Conservation (phyloP, 2,888 invertebrate species). For the Linyphia triangularis region DNA sequence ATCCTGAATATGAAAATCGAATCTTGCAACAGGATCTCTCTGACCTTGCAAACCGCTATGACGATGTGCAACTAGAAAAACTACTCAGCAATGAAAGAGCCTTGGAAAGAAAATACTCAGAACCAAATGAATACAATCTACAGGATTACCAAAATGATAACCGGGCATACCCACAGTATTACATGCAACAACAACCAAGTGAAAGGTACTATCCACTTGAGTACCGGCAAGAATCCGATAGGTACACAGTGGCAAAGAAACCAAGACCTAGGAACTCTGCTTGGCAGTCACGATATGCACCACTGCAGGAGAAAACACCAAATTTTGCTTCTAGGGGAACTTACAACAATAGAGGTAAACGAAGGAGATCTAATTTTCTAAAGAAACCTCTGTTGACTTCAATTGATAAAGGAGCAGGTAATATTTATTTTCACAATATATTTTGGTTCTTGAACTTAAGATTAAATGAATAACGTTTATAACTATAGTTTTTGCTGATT, state of each 20-base stretch:
- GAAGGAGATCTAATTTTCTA: background rate
- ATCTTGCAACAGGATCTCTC: conserved; percentile 66
- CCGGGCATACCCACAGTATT: conserved; percentile 54
- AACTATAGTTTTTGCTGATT: no score
- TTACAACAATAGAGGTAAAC: conserved; percentile 39
- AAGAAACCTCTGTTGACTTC: background rate
- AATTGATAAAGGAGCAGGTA: background rate
- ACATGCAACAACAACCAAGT: conserved; percentile 62
- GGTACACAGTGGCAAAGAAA: conserved; percentile 49
- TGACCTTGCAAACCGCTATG: conserved; percentile 58
- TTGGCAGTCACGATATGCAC: conserved; percentile 23
- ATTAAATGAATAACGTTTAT: no score
- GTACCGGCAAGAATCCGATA: conserved; percentile 47
- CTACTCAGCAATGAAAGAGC: conserved; percentile 46
- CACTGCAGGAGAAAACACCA: conserved; percentile 6
- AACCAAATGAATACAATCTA: conserved; percentile 52
- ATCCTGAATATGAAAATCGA: conserved; percentile 60
- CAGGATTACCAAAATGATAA: conserved; percentile 61
- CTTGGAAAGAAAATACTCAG: conserved; percentile 53
- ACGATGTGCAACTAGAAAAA: conserved; percentile 64
- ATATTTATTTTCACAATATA: background rate
- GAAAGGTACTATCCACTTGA: conserved; percentile 56
- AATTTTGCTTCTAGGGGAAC: conserved; percentile 1
- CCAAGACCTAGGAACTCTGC: conserved; percentile 40
- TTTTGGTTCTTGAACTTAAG: background rate